Conservation (phyloP, 2,113 vertebrate species). For the Pteronura brasiliensis region DNA sequence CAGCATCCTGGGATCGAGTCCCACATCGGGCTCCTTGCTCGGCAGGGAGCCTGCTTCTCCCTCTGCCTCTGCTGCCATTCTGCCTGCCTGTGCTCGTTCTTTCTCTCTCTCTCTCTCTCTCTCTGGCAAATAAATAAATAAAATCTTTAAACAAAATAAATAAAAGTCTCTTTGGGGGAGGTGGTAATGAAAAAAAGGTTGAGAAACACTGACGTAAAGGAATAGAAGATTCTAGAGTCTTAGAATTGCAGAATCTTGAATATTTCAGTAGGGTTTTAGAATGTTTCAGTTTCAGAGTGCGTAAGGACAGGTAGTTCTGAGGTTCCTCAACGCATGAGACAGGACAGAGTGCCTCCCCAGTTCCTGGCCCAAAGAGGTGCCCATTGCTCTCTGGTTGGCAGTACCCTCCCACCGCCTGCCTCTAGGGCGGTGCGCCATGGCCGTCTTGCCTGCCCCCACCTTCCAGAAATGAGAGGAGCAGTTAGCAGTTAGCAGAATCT, state of each 20-base stretch:
- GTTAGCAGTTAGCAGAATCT: constrained; percentile 31
- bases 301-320: neutral
- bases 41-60: no score
- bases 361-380: neutral
- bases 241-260: neutral
- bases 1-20: no score
- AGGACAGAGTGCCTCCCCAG: neutral
- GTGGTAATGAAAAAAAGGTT: neutral
- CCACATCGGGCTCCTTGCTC: no score
- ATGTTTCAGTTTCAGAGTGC: neutral
- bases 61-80: no score
- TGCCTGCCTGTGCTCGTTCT: no score
- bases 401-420: neutral
- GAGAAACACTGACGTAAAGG: neutral
- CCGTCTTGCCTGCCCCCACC: neutral
- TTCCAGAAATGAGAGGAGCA: neutral
- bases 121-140: no score
- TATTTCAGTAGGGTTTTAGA: neutral
- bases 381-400: neutral
- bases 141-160: no score
- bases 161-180: neutral
- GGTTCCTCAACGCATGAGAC: neutral
- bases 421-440: neutral
- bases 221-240: neutral
- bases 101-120: no score